A percentile compares a stretch with the other conserved stretches of the same genome.
Conservation (phyloP, 2,113 vertebrate species). For the Ahaetulla prasina region DNA sequence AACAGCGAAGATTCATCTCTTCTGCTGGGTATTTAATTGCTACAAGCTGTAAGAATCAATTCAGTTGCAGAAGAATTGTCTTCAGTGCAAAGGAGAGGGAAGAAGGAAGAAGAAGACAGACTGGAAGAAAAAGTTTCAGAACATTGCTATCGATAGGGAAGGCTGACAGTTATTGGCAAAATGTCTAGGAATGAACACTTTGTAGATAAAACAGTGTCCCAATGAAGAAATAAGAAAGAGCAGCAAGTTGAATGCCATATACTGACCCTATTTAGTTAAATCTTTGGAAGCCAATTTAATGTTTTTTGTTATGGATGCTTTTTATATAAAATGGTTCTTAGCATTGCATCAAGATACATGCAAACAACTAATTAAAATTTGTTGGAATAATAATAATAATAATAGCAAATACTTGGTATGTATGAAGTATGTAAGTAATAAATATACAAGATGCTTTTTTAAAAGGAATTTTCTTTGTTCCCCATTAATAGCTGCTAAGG, state of each 20-base stretch:
- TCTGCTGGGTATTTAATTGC: background rate
- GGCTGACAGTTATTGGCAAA: background rate
- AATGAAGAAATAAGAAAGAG: background rate
- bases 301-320: background rate
- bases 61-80: background rate
- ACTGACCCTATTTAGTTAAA: background rate
- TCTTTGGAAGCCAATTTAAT: background rate
- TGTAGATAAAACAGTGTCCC: background rate
- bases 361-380: constrained; percentile 26
- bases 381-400: constrained; percentile 39
- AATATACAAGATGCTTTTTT: background rate
- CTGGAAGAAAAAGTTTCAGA: background rate
- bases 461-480: constrained; percentile 30
- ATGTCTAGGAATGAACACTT: background rate
- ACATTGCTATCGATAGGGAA: background rate
- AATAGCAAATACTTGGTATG: background rate
- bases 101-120: background rate
- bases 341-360: constrained; percentile 2
- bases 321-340: constrained; percentile 3
- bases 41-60: background rate
- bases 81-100: background rate
- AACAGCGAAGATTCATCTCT: background rate
- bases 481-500: constrained; percentile 18
- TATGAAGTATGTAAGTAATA: constrained; percentile 9
- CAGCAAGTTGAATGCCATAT: background rate